phyloP scores from a whole-genome alignment of 2,888 invertebrate species.

The Reticulitermes lucifugus region DNA sequence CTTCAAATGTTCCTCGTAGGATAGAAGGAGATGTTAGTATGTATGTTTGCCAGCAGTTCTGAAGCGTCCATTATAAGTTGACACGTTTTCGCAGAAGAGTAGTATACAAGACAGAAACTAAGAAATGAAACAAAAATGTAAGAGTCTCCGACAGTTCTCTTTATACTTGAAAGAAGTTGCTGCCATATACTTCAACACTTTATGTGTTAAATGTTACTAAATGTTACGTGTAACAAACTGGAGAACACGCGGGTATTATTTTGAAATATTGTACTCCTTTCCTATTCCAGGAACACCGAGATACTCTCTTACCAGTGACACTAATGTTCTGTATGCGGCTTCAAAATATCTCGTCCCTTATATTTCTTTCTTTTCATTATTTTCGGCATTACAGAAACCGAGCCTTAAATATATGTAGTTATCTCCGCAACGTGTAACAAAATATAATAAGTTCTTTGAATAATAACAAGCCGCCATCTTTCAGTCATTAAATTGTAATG shows the following conservation, averaged over 20 bases:
- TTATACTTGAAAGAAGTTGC: not conserved
- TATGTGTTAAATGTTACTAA: constrained; percentile 31
- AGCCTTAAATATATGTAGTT: not conserved
- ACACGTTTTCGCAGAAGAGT: too few relatives aligned
- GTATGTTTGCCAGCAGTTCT: too few relatives aligned
- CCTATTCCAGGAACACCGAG: not conserved
- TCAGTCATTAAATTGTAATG: not conserved
- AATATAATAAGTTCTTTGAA: not conserved
- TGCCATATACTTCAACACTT: constrained; percentile 37
- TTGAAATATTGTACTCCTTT: not conserved
- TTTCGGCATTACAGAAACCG: not conserved
- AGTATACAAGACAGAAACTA: too few relatives aligned
- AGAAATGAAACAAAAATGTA: too few relatives aligned
- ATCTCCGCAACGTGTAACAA: not conserved
- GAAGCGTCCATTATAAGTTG: too few relatives aligned
- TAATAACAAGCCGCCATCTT: not conserved
- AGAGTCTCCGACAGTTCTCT: too few relatives aligned
- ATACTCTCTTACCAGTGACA: not conserved
- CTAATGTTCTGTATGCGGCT: not conserved
- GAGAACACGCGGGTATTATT: not conserved
- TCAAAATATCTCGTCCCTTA: not conserved
- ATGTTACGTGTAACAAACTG: constrained; percentile 40
- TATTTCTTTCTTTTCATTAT: not conserved
- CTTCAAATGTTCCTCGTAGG: too few relatives aligned
- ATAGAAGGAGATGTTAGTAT: too few relatives aligned